phyloP scores from a whole-genome alignment of 2,113 vertebrate genomes.

The Syngnathus scovelli region DNA sequence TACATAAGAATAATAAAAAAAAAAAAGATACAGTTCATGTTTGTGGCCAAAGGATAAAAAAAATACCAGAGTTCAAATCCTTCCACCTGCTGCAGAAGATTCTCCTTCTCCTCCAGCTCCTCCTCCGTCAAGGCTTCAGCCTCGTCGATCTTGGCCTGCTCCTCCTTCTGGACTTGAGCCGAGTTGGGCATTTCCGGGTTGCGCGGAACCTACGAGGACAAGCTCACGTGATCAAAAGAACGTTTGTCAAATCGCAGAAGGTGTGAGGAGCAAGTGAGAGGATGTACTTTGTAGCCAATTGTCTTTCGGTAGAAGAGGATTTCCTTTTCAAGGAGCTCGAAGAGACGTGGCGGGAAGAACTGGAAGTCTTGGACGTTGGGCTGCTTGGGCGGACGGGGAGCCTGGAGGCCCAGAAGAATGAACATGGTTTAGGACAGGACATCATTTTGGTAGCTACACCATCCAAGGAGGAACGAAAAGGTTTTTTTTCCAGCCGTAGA shows the following conservation, averaged over 20 bases:
- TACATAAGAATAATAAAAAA: conserved; percentile 37
- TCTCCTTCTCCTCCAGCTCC: conserved; percentile 96
- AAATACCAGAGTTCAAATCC: too few relatives aligned
- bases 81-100: conserved; percentile 88
- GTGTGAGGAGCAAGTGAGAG: neutral
- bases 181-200: conserved; percentile 94
- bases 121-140: conserved; percentile 93
- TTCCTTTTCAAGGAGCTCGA: conserved; percentile 96
- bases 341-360: conserved; percentile 95
- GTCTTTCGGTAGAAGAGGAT: conserved; percentile 98
- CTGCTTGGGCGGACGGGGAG: conserved; percentile 95
- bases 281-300: conserved; percentile 94
- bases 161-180: conserved; percentile 90
- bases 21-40: neutral
- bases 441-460: too few relatives aligned
- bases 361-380: conserved; percentile 98
- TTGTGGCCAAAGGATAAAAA: too few relatives aligned
- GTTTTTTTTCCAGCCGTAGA: too few relatives aligned
- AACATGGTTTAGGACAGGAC: neutral
- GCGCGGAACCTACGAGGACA: conserved; percentile 80
- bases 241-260: neutral
- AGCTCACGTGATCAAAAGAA: neutral
- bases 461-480: too few relatives aligned
- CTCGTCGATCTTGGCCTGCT: conserved; percentile 95
- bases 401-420: conserved; percentile 64